phyloP scores from a whole-genome alignment of 1,140 invertebrate genomes.

The Drosophila bocqueti region DNA sequence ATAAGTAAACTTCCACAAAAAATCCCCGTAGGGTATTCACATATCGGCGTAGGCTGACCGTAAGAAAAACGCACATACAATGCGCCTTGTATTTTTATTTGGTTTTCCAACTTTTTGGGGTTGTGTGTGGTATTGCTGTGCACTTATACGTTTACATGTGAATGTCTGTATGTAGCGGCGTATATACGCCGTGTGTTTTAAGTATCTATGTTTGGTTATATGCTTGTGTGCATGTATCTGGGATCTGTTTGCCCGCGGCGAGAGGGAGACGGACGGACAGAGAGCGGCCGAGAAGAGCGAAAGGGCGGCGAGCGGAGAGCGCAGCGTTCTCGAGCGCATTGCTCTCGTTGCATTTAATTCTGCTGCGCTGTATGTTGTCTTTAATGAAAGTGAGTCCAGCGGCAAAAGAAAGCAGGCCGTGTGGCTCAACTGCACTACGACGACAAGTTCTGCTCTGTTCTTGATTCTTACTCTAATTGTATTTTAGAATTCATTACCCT shows the following conservation, averaged over 20 bases:
- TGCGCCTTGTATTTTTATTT: constrained; percentile 79
- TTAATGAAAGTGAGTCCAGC: constrained; percentile 78
- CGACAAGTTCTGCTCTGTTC: constrained; percentile 34
- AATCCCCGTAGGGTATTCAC: constrained; percentile 21
- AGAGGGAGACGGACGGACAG: constrained; percentile 6
- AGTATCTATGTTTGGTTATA: constrained; percentile 45
- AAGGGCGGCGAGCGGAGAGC: constrained; percentile 23
- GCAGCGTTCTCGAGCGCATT: constrained; percentile 57
- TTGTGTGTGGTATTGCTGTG: constrained; percentile 71
- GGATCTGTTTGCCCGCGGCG: constrained; percentile 61
- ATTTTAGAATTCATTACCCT: neutral
- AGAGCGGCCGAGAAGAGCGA: constrained; percentile 14
- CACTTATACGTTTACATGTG: constrained; percentile 50
- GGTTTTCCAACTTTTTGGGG: constrained; percentile 81
- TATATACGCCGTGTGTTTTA: constrained; percentile 38
- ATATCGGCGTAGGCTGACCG: constrained; percentile 28
- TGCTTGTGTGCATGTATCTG: constrained; percentile 59
- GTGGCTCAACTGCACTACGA: constrained; percentile 23
- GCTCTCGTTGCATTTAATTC: constrained; percentile 69
- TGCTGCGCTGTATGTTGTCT: constrained; percentile 61
- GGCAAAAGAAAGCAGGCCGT: constrained; percentile 63
- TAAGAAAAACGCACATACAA: constrained; percentile 68
- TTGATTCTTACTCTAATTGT: constrained; percentile 5
- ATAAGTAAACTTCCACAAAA: too few relatives aligned
- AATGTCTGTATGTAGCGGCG: constrained; percentile 38